phyloP scores from a whole-genome alignment of 2,113 vertebrate genomes.

The Trichomycterus rosablanca region DNA sequence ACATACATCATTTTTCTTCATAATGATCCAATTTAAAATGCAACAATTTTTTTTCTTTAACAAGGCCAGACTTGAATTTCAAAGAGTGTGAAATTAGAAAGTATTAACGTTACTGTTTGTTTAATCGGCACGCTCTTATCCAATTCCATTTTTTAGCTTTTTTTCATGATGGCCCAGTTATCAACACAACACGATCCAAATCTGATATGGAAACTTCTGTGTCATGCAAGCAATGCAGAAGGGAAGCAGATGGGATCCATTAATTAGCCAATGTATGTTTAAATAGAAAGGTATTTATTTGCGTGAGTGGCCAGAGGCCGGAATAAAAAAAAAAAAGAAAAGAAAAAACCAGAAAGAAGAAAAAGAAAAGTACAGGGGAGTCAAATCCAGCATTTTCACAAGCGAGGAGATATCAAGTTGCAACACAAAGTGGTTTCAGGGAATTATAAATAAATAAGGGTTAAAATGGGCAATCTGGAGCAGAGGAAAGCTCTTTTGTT shows the following conservation, averaged over 20 bases:
- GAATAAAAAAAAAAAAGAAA: slow-evolving; percentile 51
- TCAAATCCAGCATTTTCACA: slow-evolving; percentile 62
- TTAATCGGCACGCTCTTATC: slow-evolving; percentile 41
- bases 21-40: no score
- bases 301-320: slow-evolving; percentile 73
- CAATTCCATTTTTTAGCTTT: slow-evolving; percentile 32
- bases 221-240: slow-evolving; percentile 69
- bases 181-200: slow-evolving; percentile 68
- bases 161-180: slow-evolving; percentile 64
- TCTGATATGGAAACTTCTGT: slow-evolving; percentile 73
- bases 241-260: slow-evolving; percentile 82
- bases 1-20: no score
- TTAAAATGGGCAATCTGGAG: slow-evolving; percentile 53
- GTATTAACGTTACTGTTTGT: slow-evolving; percentile 30
- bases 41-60: no score
- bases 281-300: slow-evolving; percentile 82
- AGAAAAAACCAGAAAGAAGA: slow-evolving; percentile 42
- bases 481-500: slow-evolving; percentile 64
- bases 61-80: no score
- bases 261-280: slow-evolving; percentile 80
- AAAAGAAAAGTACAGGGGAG: slow-evolving; percentile 51
- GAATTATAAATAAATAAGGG: slow-evolving; percentile 70
- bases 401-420: slow-evolving; percentile 67
- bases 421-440: slow-evolving; percentile 64
- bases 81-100: slow-evolving; percentile 40